Conservation (phyloP, 2,888 invertebrate genomes). For the Mimumesa dahlbomi region DNA sequence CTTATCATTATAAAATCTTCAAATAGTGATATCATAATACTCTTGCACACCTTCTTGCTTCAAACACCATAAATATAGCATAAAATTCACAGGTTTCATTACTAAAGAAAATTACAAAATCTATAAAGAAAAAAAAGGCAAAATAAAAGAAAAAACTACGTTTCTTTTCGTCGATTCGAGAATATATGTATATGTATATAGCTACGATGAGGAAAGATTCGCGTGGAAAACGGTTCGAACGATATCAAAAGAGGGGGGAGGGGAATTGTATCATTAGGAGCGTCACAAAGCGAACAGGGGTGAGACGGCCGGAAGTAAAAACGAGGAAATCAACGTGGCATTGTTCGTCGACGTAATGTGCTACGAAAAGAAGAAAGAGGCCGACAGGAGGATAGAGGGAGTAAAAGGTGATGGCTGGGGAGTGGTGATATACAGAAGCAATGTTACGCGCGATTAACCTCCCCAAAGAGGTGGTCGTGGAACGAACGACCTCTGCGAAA, state of each 20-base stretch:
- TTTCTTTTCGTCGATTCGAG: too few species aligned
- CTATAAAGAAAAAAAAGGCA: too few species aligned
- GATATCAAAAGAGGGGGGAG: constrained; percentile 4
- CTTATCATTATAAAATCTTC: too few species aligned
- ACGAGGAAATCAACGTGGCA: constrained; percentile 34
- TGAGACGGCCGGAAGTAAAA: constrained; percentile 20
- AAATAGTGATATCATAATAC: too few species aligned
- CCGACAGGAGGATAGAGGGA: constrained; percentile 10
- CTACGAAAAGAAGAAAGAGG: constrained; percentile 30
- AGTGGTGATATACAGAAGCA: constrained; percentile 53
- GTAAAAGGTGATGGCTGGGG: not conserved
- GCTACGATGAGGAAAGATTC: not conserved
- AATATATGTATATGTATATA: not conserved
- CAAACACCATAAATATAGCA: too few species aligned
- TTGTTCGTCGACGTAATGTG: constrained; percentile 42
- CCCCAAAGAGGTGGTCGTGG: constrained; percentile 24
- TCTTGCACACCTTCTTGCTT: too few species aligned
- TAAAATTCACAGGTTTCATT: too few species aligned
- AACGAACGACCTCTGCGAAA: constrained; percentile 20
- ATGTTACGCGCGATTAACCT: constrained; percentile 63
- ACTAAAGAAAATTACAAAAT: too few species aligned
- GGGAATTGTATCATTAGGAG: constrained; percentile 24
- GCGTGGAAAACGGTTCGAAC: not conserved
- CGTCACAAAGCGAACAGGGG: constrained; percentile 4
- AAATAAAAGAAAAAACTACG: too few species aligned